These are phyloP conservation scores for Diploscapter pachys DNA, from an alignment of 1,140 invertebrate genomes.

Conservation along the genomic window DNA sequence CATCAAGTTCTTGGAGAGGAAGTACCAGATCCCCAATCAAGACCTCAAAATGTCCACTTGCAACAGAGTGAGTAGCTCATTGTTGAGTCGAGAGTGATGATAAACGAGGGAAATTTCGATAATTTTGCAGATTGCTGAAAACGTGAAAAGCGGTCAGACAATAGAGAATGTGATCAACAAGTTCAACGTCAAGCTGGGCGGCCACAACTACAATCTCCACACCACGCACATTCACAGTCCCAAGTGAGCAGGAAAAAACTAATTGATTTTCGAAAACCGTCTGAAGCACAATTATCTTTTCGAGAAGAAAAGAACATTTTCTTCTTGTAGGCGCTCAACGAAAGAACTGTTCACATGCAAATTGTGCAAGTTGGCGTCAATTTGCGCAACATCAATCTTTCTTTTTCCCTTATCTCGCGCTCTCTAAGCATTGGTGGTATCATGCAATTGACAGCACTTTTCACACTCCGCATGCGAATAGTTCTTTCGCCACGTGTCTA, in stretches of 20 bases:
- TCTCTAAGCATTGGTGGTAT: too few species aligned
- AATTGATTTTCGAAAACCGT: too few species aligned
- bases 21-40: constrained; percentile 3
- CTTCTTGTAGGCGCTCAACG: too few species aligned
- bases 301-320: too few species aligned
- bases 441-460: too few species aligned
- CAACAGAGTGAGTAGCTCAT: constrained; percentile 10
- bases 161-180: constrained; percentile 33
- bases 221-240: constrained; percentile 1
- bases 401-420: too few species aligned
- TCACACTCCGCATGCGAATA: too few species aligned
- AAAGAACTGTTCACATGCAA: too few species aligned
- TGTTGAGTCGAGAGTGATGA: background rate
- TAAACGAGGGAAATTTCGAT: background rate
- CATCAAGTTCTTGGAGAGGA: background rate
- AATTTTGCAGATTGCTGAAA: background rate
- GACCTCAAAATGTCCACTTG: constrained; percentile 1
- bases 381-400: too few species aligned
- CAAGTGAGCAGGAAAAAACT: background rate
- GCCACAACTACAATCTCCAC: constrained; percentile 32
- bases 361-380: too few species aligned
- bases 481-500: too few species aligned
- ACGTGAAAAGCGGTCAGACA: background rate
- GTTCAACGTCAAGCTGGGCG: constrained; percentile 32
- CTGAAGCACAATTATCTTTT: too few species aligned